Base-by-base conservation (phyloP, 2,113 vertebrate genomes). In the Psilopogon haemacephalus region DNA sequence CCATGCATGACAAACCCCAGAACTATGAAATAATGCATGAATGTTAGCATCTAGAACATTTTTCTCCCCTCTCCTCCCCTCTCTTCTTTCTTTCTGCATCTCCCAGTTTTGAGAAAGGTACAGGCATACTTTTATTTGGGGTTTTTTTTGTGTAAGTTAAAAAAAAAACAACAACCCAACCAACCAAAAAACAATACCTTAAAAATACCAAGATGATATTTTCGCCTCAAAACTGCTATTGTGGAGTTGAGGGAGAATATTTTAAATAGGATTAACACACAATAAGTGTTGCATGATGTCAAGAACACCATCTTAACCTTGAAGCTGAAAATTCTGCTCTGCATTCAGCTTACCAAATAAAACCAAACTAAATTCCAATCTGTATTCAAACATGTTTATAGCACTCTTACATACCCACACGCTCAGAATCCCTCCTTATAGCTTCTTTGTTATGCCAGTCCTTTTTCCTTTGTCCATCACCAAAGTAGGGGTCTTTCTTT, bases 371-470 rank as follows among this genome's bases (percentile, higher is more conserved):
- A 68, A 52, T 68, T 69, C 69, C 28, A 63, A 50, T 20, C 17
- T 35, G 13, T 23, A 76, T 59, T 26, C 38, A 85, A 73, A 33
- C 11, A 58, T 38, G 67, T 72, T 75, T 4, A 50, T 2, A 86
- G 40, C 24, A 69, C 26, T 67, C 44, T 83, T 92, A 95, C 98
- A 9, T 96, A 99, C 99, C 99, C 70, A 97, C 93, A 69, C 98
- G 98, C 38, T 98, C 97, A 1, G 97, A 93, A 7, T 99, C 99
- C 81, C 96, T 98, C 88, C 86, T 97, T 94, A 99, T 99, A 12
- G 97, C 96, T 33, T 98, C 98, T 60, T 98, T 97, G 96, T 99
- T 97, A 8, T 99, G 99, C 99, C 99, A 99, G 97, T 99, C 99
- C 96, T 97, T 99, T 96, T 97, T 98, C 81, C 93, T 97, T 19